These are phyloP conservation scores for Emys orbicularis DNA, from an alignment of 2,797 vertebrate species.

Conservation along the genomic window DNA sequence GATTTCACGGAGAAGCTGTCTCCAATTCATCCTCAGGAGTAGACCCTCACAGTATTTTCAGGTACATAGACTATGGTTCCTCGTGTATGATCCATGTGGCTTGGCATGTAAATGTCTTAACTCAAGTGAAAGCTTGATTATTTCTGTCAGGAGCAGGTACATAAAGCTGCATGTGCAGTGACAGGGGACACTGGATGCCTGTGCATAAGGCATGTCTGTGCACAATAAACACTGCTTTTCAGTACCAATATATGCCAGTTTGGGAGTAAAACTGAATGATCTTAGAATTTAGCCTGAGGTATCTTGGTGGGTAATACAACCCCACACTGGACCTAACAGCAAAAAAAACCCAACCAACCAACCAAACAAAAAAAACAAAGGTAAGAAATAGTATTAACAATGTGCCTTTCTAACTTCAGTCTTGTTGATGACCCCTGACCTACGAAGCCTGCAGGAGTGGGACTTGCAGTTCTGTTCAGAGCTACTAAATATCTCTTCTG, in stretches of 20 bases:
- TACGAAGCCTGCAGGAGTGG: not conserved
- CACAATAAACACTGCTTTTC: not conserved
- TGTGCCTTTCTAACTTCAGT: not conserved
- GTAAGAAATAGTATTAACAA: not conserved
- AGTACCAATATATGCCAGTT: not conserved
- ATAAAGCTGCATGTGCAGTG: not conserved
- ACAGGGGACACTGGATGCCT: not conserved
- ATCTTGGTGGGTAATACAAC: not conserved
- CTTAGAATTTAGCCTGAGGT: not conserved
- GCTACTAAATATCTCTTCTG: not conserved
- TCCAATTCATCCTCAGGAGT: not conserved
- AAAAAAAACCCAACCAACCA: too few relatives aligned
- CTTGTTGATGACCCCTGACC: not conserved
- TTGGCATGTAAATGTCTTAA: not conserved
- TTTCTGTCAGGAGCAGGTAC: not conserved
- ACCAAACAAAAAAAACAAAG: not conserved
- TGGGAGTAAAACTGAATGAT: not conserved
- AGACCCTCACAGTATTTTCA: not conserved
- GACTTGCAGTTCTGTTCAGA: not conserved
- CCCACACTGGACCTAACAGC: not conserved
- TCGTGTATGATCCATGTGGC: not conserved
- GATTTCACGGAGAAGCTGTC: not conserved
- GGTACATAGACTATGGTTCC: not conserved
- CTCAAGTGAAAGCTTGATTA: not conserved
- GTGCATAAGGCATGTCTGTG: not conserved